Evolutionary conservation across 2,113 vertebrate genomes (phyloP).

Genomic region (Zingel zingel): DNA sequence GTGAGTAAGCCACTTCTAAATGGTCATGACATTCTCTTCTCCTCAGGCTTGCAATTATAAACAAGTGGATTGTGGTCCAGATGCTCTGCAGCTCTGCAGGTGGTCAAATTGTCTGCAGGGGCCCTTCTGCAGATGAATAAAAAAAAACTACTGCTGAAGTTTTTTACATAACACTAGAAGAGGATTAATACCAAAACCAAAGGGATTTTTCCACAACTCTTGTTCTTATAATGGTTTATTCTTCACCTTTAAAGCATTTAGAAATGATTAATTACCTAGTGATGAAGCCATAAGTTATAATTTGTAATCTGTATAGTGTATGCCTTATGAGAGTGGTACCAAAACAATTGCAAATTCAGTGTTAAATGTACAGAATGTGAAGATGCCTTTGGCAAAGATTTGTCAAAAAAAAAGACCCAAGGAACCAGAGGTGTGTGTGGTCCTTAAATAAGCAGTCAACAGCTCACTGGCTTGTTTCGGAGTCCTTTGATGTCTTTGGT

Average conservation of each 20-base stretch:
- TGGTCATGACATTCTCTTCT: neutral
- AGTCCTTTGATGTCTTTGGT: constrained; percentile 49
- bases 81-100: neutral
- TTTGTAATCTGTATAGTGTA: neutral
- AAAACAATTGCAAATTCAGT: neutral
- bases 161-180: too few relatives aligned
- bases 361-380: neutral
- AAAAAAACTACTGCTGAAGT: neutral
- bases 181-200: neutral
- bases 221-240: neutral
- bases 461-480: constrained; percentile 41
- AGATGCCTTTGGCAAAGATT: neutral
- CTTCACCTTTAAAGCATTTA: neutral
- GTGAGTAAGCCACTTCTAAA: neutral
- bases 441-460: constrained; percentile 50
- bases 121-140: neutral
- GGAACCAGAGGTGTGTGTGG: constrained; percentile 43
- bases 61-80: neutral
- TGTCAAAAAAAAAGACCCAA: neutral
- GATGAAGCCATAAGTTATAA: neutral
- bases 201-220: neutral
- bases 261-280: neutral
- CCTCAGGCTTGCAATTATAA: neutral
- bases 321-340: neutral
- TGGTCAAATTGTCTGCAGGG: neutral